These are phyloP conservation scores for Melospiza melodia DNA, from an alignment of 2,113 vertebrate genomes.

Conservation along the genomic window DNA sequence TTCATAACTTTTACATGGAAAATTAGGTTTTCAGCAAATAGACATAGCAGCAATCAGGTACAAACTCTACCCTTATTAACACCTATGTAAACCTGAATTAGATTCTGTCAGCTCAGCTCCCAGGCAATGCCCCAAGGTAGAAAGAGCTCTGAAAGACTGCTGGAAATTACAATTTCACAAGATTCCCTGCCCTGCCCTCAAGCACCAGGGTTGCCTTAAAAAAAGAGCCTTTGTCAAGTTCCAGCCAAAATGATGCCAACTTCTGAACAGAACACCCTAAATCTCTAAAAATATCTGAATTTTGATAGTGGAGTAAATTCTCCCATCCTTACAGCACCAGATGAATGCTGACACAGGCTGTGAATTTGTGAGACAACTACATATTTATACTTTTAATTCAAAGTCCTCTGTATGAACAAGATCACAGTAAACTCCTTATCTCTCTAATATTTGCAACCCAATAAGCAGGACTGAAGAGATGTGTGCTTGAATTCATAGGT, in stretches of 20 bases:
- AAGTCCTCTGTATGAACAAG: background rate
- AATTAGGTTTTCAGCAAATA: background rate
- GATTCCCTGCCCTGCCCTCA: background rate
- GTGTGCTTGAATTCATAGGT: background rate
- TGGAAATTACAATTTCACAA: background rate
- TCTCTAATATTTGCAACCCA: background rate
- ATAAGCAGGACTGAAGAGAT: background rate
- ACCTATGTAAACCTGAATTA: background rate
- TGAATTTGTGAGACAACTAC: background rate
- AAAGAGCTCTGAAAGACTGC: background rate
- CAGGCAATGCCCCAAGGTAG: background rate
- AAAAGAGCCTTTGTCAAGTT: background rate
- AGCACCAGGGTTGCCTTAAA: background rate
- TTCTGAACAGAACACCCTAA: background rate
- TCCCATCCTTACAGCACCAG: background rate
- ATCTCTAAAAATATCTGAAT: background rate
- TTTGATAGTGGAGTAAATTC: background rate
- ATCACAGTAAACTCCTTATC: background rate
- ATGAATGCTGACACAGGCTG: background rate
- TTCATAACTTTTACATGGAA: background rate
- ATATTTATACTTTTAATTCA: background rate
- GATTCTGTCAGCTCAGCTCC: background rate
- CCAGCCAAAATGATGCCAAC: background rate
- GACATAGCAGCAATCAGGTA: background rate
- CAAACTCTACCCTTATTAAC: background rate